A percentile compares a stretch with the other conserved stretches of the same genome.
Evolutionary conservation across 1,140 invertebrate species (phyloP).

Genomic region (Neodiprion lecontei): DNA sequence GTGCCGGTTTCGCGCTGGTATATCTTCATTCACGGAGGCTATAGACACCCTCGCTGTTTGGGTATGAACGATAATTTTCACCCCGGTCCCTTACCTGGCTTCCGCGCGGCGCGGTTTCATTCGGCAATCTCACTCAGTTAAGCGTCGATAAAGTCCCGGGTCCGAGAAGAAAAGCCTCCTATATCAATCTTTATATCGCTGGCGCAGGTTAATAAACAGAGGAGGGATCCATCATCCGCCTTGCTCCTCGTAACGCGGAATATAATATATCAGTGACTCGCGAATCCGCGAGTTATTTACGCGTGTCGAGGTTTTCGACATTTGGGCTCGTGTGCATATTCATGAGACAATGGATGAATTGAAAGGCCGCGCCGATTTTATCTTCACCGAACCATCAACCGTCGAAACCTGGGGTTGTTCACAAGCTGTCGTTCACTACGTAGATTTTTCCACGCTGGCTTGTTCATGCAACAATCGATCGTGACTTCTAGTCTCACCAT

Average conservation of each 20-base stretch:
- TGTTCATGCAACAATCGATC: too few relatives aligned
- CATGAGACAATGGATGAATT: too few relatives aligned
- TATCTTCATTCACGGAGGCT: background rate
- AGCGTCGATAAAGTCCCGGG: background rate
- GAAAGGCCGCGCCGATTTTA: too few relatives aligned
- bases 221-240: background rate
- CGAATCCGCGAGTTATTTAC: too few relatives aligned
- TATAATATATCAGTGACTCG: background rate
- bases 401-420: too few relatives aligned
- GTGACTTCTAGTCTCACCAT: too few relatives aligned
- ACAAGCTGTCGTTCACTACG: too few relatives aligned
- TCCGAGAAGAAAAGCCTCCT: constrained; percentile 1
- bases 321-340: too few relatives aligned
- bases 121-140: background rate
- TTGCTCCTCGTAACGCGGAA: background rate
- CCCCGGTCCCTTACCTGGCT: background rate
- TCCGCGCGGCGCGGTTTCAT: background rate
- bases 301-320: too few relatives aligned
- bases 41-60: background rate
- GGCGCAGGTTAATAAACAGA: background rate
- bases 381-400: too few relatives aligned
- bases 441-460: too few relatives aligned
- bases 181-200: background rate
- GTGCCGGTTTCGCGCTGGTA: too few relatives aligned
- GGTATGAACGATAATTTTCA: background rate